Evolutionary conservation across 2,888 invertebrate genomes (phyloP).

Genomic region (Chromoteleia sp.): DNA sequence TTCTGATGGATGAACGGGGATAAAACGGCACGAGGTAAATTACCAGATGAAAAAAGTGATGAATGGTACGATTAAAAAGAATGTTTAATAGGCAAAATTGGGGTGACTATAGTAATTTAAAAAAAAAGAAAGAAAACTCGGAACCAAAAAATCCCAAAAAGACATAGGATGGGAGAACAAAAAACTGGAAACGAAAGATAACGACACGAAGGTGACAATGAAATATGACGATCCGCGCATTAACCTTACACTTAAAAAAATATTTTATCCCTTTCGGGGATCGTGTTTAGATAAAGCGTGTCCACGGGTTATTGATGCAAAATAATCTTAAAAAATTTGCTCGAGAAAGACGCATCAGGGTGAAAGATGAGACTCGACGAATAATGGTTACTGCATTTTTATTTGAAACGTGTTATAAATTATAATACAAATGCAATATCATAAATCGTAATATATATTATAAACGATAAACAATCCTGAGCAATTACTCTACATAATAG

Average conservation of each 20-base stretch:
- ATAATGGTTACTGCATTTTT: slow-evolving; percentile 80
- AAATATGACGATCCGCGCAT: slow-evolving; percentile 51
- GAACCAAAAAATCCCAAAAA: slow-evolving; percentile 31
- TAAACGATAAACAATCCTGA: slow-evolving; percentile 83
- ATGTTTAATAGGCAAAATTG: slow-evolving; percentile 58
- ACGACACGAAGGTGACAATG: slow-evolving; percentile 52
- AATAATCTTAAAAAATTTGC: slow-evolving; percentile 46
- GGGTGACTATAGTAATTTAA: slow-evolving; percentile 64
- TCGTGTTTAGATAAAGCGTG: slow-evolving; percentile 51
- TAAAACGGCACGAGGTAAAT: slow-evolving; percentile 51
- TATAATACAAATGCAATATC: slow-evolving; percentile 83
- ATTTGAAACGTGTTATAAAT: slow-evolving; percentile 84
- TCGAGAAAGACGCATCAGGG: background rate
- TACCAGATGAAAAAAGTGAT: slow-evolving; percentile 64
- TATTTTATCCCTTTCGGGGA: slow-evolving; percentile 36
- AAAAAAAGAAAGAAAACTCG: slow-evolving; percentile 22
- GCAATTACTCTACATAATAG: slow-evolving; percentile 82
- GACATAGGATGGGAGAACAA: background rate
- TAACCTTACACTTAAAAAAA: slow-evolving; percentile 48
- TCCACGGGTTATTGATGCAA: slow-evolving; percentile 43
- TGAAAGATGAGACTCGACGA: slow-evolving; percentile 34
- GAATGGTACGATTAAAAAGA: slow-evolving; percentile 64
- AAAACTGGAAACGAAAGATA: slow-evolving; percentile 51
- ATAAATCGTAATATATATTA: slow-evolving; percentile 82
- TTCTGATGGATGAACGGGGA: slow-evolving; percentile 56